Conservation (phyloP, 1,140 invertebrate genomes). For the Popillia japonica region DNA sequence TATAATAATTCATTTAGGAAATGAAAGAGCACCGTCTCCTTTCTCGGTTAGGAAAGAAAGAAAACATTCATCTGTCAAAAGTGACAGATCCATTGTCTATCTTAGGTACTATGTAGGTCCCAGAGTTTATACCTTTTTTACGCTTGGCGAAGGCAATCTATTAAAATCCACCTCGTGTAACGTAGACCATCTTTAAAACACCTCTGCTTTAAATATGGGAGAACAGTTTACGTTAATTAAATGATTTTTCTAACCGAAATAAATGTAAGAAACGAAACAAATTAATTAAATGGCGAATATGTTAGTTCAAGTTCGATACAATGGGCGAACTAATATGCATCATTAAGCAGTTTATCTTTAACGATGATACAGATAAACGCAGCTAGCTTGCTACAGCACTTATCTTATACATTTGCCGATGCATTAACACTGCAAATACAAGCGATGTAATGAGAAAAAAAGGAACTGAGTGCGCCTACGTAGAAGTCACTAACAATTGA, state of each 20-base stretch:
- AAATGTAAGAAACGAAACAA: background rate
- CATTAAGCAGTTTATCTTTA: background rate
- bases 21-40: background rate
- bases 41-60: conserved; percentile 1
- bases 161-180: background rate
- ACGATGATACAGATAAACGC: conserved; percentile 15
- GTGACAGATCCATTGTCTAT: conserved; percentile 38
- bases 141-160: conserved; percentile 6
- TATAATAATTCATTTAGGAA: conserved; percentile 29
- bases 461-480: background rate
- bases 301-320: background rate
- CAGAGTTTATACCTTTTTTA: conserved; percentile 8
- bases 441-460: background rate
- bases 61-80: conserved; percentile 38
- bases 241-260: background rate
- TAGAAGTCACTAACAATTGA: background rate
- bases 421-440: background rate
- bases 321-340: conserved; percentile 27
- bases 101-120: conserved; percentile 26
- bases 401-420: conserved; percentile 17
- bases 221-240: background rate
- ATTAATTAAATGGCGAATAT: background rate
- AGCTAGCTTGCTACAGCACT: background rate
- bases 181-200: background rate
- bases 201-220: background rate